A percentile compares a stretch with the other conserved stretches of the same genome.
phyloP scores from a whole-genome alignment of 2,113 vertebrate genomes.

The Grus americana region DNA sequence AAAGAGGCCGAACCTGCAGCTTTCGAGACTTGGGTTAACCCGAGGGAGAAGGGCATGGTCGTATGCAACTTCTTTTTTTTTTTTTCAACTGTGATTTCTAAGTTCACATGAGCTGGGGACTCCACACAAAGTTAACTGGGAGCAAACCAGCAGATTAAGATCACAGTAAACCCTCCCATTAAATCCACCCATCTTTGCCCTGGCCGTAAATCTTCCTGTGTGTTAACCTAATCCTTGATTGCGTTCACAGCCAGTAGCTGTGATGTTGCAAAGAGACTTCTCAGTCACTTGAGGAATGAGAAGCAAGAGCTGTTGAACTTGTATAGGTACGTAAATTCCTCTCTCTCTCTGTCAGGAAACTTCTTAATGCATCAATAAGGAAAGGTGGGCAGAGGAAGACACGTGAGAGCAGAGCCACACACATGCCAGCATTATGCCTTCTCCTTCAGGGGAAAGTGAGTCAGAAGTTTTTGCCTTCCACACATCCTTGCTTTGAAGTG shows the following conservation, averaged over 20 bases:
- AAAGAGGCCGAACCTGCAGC: neutral
- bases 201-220: neutral
- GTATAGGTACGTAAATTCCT: neutral
- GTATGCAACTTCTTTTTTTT: neutral
- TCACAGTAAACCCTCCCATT: neutral
- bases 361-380: neutral
- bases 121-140: neutral
- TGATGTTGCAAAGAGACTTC: neutral
- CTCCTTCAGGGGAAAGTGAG: neutral
- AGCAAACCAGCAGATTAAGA: neutral
- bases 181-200: neutral
- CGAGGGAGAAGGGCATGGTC: neutral
- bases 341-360: neutral
- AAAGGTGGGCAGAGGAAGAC: neutral
- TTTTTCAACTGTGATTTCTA: neutral
- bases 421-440: neutral
- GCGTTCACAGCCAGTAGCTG: neutral
- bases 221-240: neutral
- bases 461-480: conserved; percentile 2
- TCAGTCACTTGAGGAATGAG: neutral
- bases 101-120: neutral
- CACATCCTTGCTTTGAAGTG: neutral
- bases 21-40: neutral
- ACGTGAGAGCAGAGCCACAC: neutral
- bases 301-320: neutral